A percentile compares a stretch with the other conserved stretches of the same genome.
These are phyloP conservation scores for Sinelater perroti DNA, from an alignment of 2,888 invertebrate genomes.

Conservation along the genomic window DNA sequence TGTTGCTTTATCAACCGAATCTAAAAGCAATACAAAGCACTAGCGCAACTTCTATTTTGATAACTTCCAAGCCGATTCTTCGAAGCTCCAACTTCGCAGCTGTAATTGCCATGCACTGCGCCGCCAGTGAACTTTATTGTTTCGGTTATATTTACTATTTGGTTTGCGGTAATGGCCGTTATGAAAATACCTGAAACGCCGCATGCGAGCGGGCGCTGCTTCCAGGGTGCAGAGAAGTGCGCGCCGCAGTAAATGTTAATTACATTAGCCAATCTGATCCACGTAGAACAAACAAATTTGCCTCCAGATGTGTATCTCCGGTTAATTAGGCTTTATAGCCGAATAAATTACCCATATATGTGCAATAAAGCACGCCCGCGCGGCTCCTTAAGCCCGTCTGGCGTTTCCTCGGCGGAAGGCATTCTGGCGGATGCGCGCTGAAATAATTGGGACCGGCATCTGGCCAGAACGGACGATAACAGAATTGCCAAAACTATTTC, in stretches of 20 bases:
- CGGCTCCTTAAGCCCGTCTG: neutral
- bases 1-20: too few relatives aligned
- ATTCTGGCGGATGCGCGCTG: conserved; percentile 11
- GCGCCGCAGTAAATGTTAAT: conserved; percentile 4
- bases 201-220: too few relatives aligned
- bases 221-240: too few relatives aligned
- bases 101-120: too few relatives aligned
- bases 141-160: too few relatives aligned
- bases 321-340: conserved; percentile 4
- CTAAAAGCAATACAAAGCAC: too few relatives aligned
- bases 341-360: conserved; percentile 4
- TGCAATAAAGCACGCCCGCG: conserved; percentile 2
- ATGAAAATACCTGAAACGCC: too few relatives aligned
- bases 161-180: too few relatives aligned
- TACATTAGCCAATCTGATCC: conserved; percentile 12
- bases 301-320: conserved; percentile 1
- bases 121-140: too few relatives aligned
- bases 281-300: conserved; percentile 3
- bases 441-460: conserved; percentile 20
- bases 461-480: conserved; percentile 18
- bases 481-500: conserved; percentile 21
- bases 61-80: too few relatives aligned
- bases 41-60: too few relatives aligned
- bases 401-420: conserved; percentile 1
- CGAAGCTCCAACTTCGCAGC: too few relatives aligned